Percentiles rank a stretch among this genome's conserved stretches.
Conservation (phyloP, 2,797 vertebrate genomes). For the Pangasius macronema region DNA sequence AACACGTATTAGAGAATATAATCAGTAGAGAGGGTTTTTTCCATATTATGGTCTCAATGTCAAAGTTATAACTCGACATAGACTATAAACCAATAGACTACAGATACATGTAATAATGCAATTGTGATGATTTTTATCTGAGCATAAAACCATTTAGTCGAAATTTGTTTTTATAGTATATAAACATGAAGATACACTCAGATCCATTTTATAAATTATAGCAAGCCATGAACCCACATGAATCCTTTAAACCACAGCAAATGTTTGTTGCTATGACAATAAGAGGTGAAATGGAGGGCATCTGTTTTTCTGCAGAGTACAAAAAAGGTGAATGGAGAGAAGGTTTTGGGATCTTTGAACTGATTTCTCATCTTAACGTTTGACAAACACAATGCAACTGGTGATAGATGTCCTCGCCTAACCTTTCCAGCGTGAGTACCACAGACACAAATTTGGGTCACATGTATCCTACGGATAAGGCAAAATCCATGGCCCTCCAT, state of each 20-base stretch:
- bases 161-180: background rate
- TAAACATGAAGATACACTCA: background rate
- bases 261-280: slow-evolving; percentile 51
- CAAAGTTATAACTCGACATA: background rate
- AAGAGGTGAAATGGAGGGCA: slow-evolving; percentile 42
- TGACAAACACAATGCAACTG: slow-evolving; percentile 27
- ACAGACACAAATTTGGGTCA: background rate
- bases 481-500: slow-evolving; percentile 28
- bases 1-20: background rate
- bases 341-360: background rate
- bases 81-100: background rate
- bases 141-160: background rate
- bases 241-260: slow-evolving; percentile 40
- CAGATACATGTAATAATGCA: background rate
- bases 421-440: background rate
- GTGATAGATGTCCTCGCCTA: background rate
- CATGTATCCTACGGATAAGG: background rate
- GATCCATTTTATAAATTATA: slow-evolving; percentile 17
- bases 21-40: background rate
- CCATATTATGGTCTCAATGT: background rate
- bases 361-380: slow-evolving; percentile 41
- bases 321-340: slow-evolving; percentile 15
- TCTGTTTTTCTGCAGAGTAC: background rate
- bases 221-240: background rate
- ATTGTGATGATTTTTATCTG: slow-evolving; percentile 20